These are phyloP conservation scores for Drosophila imparisetae DNA, from an alignment of 2,888 invertebrate species.

Conservation along the genomic window DNA sequence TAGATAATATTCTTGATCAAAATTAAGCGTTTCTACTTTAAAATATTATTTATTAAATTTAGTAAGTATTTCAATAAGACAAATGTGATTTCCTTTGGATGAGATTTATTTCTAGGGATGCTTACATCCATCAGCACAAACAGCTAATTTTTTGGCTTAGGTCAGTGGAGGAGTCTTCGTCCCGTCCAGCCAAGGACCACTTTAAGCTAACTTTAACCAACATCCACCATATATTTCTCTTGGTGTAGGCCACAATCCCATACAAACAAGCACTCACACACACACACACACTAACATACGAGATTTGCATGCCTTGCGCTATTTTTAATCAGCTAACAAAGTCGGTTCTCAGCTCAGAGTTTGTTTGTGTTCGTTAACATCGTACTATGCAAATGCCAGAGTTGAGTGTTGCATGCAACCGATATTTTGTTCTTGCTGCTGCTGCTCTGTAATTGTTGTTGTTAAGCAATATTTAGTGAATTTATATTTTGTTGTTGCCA, in stretches of 20 bases:
- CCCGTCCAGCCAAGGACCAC: neutral
- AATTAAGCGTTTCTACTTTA: no score
- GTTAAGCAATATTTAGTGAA: constrained; percentile 58
- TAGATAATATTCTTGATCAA: neutral
- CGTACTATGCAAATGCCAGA: constrained; percentile 56
- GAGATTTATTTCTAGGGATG: neutral
- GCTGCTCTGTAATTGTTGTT: constrained; percentile 6
- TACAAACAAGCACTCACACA: neutral
- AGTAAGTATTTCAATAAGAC: neutral
- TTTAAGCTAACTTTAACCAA: neutral
- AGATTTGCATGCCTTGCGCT: constrained; percentile 39
- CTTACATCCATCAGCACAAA: fast-evolving
- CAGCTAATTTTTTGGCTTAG: neutral
- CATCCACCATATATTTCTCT: neutral
- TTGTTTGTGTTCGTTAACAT: constrained; percentile 75
- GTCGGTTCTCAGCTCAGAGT: constrained; percentile 46
- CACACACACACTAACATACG: neutral
- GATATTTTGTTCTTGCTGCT: constrained; percentile 13
- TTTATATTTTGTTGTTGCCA: constrained; percentile 19
- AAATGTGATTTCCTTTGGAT: neutral
- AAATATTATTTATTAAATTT: neutral
- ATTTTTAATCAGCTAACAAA: constrained; percentile 70
- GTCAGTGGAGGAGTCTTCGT: neutral
- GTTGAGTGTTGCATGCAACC: constrained; percentile 71
- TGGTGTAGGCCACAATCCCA: constrained; percentile 6